A percentile compares a stretch with the other conserved stretches of the same genome.
Conservation (phyloP, 2,113 vertebrate species). For the Erinaceus europaeus region DNA sequence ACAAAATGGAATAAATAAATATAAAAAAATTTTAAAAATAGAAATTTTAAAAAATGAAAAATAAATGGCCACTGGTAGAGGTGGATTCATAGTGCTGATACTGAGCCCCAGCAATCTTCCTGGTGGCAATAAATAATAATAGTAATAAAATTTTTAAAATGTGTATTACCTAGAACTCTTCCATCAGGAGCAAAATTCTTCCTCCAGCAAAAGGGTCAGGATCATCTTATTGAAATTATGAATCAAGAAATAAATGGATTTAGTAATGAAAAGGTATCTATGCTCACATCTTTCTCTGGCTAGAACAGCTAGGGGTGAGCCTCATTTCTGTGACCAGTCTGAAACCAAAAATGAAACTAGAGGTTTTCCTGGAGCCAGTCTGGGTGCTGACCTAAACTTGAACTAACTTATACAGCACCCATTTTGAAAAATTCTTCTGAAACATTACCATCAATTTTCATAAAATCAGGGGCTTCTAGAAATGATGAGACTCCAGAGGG, state of each 20-base stretch:
- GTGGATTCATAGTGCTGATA: no score
- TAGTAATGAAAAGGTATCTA: no score
- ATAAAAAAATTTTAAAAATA: no score
- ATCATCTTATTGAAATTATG: not conserved
- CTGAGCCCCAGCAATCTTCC: no score
- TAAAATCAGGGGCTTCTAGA: not conserved
- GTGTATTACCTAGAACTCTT: not conserved
- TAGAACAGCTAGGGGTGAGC: not conserved
- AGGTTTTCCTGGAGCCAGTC: not conserved
- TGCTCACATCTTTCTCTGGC: not conserved
- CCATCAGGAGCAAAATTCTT: not conserved
- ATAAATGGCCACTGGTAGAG: no score
- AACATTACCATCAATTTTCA: not conserved
- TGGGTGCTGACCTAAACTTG: not conserved
- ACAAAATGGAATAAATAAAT: no score
- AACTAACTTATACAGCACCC: not conserved
- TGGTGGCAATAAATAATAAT: no score
- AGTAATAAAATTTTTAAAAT: no score
- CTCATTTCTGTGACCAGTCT: not conserved
- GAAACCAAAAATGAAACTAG: not conserved
- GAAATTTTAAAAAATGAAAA: no score
- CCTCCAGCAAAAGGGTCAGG: not conserved
- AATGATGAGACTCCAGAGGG: not conserved
- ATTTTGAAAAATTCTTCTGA: not conserved
- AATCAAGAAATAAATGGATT: not conserved